Evolutionary conservation across 2,888 invertebrate genomes (phyloP).

Genomic region (Leuctra nigra): DNA sequence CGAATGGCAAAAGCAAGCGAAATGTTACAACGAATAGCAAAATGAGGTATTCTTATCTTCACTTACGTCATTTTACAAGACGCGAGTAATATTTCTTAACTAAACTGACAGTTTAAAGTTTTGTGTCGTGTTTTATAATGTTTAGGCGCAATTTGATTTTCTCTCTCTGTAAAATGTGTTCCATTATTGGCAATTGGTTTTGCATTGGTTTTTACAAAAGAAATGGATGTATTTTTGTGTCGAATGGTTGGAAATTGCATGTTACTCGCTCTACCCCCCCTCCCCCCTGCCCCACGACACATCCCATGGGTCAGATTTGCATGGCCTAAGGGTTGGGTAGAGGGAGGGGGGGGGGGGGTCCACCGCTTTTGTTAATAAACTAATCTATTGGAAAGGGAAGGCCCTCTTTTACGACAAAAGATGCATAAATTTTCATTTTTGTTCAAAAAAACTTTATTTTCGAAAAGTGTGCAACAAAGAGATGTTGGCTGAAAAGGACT

Average conservation of each 20-base stretch:
- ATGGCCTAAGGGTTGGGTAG: constrained; percentile 20
- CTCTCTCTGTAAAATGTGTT: no score
- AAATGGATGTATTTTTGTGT: constrained; percentile 21
- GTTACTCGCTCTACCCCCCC: constrained; percentile 21
- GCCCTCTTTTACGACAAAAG: constrained; percentile 28
- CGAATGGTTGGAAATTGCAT: constrained; percentile 21
- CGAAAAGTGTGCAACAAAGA: constrained; percentile 27
- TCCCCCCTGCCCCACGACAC: background rate
- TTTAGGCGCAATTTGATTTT: no score
- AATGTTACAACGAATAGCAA: no score
- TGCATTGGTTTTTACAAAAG: constrained; percentile 20
- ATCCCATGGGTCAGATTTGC: constrained; percentile 21
- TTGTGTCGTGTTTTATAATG: no score
- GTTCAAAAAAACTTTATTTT: constrained; percentile 30
- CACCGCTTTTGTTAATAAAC: constrained; percentile 27
- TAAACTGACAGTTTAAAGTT: no score
- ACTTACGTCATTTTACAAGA: no score
- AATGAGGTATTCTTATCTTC: no score
- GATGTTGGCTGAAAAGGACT: constrained; percentile 15
- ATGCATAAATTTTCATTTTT: constrained; percentile 32
- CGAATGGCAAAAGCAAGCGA: no score
- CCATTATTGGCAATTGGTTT: constrained; percentile 20
- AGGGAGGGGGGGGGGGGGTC: constrained; percentile 10
- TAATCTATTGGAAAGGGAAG: constrained; percentile 34
- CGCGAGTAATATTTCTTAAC: no score